Evolutionary conservation across 2,888 invertebrate species (phyloP), one percentile per base, ranked within the genome.

Genomic region (Halocaridina rubra): DNA sequence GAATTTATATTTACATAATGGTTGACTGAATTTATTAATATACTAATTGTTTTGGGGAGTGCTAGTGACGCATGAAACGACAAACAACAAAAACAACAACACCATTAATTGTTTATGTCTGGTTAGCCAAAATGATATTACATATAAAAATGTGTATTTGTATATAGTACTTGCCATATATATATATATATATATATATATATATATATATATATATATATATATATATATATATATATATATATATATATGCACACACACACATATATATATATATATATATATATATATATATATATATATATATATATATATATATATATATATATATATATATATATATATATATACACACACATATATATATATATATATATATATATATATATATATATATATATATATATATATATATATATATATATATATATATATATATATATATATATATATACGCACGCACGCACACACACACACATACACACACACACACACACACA

Each of bases 241-340:
- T 67, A 29, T 67, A 67, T 67, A 29, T 22, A 67, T 67, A 67
- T 67, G 27, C 2, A 29, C 27, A 67, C 16, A 24, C 8, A 16
- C 8, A 57, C 8, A 57, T 16, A 57, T 16, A 67, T 30, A 29
- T 3, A 69, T 69, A 69, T 69, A 69, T 69, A 30, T 24, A 29
- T 69, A 69, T 29, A 69, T 69, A 69, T 69, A 69, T 10, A 69
- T 69, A 69, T 69, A 29, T 30, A 69, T 69, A 69, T 69, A 69
- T 30, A 69, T 69, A 69, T 30, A 69, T 69, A 69, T 30, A 69
- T 69, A 69, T 30, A 67, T 67, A 67, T 29, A 67, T 67, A 67
- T 29, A 67, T 67, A 67, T 29, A 69, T 69, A 69, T 29, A 69
- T 4, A 69, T 29, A 69, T 0, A 69, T 27, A 16, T 29, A 69